Base-by-base conservation (phyloP, 2,888 invertebrate genomes). In the Sussaba pulchella region DNA sequence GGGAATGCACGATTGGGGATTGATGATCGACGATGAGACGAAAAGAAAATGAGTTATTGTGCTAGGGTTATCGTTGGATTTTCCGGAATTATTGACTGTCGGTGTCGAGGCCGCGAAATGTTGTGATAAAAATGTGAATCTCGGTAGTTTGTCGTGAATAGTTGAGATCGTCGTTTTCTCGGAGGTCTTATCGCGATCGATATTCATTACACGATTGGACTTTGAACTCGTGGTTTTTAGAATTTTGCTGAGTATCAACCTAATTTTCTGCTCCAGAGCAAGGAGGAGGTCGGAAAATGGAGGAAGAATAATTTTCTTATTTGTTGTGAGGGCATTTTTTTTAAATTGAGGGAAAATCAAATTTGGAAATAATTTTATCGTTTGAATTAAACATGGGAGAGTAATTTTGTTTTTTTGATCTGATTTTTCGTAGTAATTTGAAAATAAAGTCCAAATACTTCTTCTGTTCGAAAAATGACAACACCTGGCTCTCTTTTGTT, bases 41-140 rank as follows among this genome's bases (percentile, higher is more conserved):
- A 47, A 47, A 9, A 19, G 12, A 26, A 10, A 24, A 54, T n/a
- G 26, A 54, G 26, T 24, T 24, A 54, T n/a, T n/a, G n/a, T n/a
- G n/a, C n/a, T 50, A 36, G 39, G 52, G 31, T 71, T 75, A 67
- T 75, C 63, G 39, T 63, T 63, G 6, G 24, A 31, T 59, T 71
- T 71, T 66, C 61, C 61, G 45, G 9, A 39, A 24, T 72, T 45
- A 59, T 67, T 39, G 54, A 47, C 36, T 45, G 9, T 2, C 39
- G 54, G 54, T 50, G 43, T 63, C 31, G 64, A 54, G 31, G 52
- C 9, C 19, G 52, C n/a, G 36, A 14, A 63, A 63, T 52, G 8
- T 14, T 21, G 26, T 19, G 8, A 10, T n/a, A n/a, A n/a, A 14
- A 41, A 52, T 52, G 10, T 41, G 47, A 47, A 50, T 63, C 52